Conservation (phyloP, 2,113 vertebrate species). For the Hepsetus odoe region DNA sequence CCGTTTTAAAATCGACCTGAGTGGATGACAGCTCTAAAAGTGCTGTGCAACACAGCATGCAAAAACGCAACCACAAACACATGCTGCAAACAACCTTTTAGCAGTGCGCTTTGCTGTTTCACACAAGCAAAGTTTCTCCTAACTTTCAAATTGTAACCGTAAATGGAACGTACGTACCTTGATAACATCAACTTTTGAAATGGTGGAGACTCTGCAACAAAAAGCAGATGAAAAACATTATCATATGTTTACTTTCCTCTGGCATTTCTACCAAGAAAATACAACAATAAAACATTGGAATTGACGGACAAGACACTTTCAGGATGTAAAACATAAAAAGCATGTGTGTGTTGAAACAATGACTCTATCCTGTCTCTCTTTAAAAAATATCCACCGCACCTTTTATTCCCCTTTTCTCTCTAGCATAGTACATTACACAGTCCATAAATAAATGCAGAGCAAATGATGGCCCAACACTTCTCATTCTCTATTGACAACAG, state of each 20-base stretch:
- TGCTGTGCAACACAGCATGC: constrained; percentile 36
- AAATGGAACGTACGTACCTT: constrained; percentile 76
- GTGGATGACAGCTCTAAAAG: constrained; percentile 24
- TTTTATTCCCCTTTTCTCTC: neutral
- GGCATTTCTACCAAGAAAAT: neutral
- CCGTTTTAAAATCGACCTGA: constrained; percentile 1
- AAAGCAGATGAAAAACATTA: constrained; percentile 25
- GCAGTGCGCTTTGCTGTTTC: constrained; percentile 28
- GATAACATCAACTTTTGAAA: constrained; percentile 72
- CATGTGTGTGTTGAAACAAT: constrained; percentile 3
- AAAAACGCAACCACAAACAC: constrained; percentile 26
- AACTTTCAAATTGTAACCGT: neutral
- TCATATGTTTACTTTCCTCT: no score
- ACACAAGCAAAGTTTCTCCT: neutral
- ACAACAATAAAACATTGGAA: neutral
- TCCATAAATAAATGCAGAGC: constrained; percentile 33
- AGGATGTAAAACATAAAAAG: neutral
- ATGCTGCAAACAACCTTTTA: constrained; percentile 58
- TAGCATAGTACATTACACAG: constrained; percentile 17
- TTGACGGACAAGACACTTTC: neutral
- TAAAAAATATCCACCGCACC: constrained; percentile 9
- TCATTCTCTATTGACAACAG: constrained; percentile 36
- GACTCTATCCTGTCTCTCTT: constrained; percentile 7
- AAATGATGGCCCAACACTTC: constrained; percentile 24
- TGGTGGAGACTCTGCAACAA: constrained; percentile 76